phyloP scores from a whole-genome alignment of 2,888 invertebrate genomes.

The Catocala nupta region DNA sequence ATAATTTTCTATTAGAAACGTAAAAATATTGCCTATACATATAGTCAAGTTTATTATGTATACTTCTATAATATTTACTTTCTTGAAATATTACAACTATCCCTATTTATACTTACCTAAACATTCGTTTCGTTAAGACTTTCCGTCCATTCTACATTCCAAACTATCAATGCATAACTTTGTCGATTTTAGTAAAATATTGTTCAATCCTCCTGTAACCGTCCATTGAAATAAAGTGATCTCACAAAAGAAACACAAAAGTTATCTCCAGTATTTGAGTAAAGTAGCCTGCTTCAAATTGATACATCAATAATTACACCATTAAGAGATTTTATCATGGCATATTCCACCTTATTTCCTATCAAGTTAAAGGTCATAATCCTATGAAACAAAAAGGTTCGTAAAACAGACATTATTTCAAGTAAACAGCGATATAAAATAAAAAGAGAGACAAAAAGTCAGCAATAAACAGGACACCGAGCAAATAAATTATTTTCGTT shows the following conservation, averaged over 20 bases:
- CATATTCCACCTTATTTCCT: not conserved
- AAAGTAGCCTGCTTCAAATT: slow-evolving; percentile 33
- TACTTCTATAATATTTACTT: too few relatives aligned
- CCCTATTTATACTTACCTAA: too few relatives aligned
- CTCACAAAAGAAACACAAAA: not conserved
- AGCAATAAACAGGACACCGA: slow-evolving; percentile 42
- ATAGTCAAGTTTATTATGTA: too few relatives aligned
- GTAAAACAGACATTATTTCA: slow-evolving; percentile 27
- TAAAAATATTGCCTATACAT: too few relatives aligned
- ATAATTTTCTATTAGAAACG: too few relatives aligned
- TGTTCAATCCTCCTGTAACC: not conserved
- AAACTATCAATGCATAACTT: too few relatives aligned
- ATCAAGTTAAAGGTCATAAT: fast-evolving
- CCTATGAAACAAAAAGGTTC: not conserved
- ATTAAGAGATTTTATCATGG: slow-evolving; percentile 13
- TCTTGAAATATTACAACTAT: too few relatives aligned
- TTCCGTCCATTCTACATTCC: too few relatives aligned
- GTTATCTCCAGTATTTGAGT: slow-evolving; percentile 30
- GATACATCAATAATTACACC: slow-evolving; percentile 46
- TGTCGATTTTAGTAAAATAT: too few relatives aligned
- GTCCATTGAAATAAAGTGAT: not conserved
- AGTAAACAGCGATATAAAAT: slow-evolving; percentile 27
- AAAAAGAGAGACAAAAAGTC: slow-evolving; percentile 30
- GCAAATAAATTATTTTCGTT: slow-evolving; percentile 47
- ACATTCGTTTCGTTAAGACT: too few relatives aligned